A percentile compares a stretch with the other conserved stretches of the same genome.
Conservation (phyloP, 2,797 vertebrate species). For the Enteromius afrohamiltoni region DNA sequence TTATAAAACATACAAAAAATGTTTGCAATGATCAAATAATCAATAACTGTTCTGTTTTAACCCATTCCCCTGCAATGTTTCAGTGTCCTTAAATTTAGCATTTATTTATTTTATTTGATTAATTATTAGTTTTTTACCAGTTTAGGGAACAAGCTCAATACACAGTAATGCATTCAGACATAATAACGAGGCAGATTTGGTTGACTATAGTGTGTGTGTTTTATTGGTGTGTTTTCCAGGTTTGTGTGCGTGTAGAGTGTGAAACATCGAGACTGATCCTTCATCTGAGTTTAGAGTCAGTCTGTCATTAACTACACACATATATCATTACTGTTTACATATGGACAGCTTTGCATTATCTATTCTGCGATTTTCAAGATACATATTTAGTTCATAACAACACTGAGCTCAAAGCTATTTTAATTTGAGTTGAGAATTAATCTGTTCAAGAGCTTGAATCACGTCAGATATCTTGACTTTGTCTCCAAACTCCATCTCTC, state of each 20-base stretch:
- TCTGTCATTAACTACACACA: constrained; percentile 46
- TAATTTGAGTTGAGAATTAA: constrained; percentile 65
- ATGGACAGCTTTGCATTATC: background rate
- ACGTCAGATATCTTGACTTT: constrained; percentile 84
- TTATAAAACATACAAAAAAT: too few species aligned
- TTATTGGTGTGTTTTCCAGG: background rate
- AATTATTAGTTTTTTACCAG: background rate
- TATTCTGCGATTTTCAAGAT: background rate
- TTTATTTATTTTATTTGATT: background rate
- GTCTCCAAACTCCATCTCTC: constrained; percentile 93
- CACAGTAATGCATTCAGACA: background rate
- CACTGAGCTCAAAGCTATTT: constrained; percentile 45
- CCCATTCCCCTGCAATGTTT: too few species aligned
- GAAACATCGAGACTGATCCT: constrained; percentile 40
- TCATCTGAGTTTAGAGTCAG: constrained; percentile 31
- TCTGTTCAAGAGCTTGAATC: constrained; percentile 81
- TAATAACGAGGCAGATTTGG: background rate
- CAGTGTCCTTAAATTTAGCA: background rate
- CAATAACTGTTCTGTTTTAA: too few species aligned
- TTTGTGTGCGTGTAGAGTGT: constrained; percentile 13
- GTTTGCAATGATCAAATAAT: too few species aligned
- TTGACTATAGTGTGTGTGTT: constrained; percentile 2
- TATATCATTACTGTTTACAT: background rate
- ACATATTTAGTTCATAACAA: background rate
- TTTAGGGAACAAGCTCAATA: background rate